Conservation (phyloP, 1,140 invertebrate species). For the Ips nitidus region DNA sequence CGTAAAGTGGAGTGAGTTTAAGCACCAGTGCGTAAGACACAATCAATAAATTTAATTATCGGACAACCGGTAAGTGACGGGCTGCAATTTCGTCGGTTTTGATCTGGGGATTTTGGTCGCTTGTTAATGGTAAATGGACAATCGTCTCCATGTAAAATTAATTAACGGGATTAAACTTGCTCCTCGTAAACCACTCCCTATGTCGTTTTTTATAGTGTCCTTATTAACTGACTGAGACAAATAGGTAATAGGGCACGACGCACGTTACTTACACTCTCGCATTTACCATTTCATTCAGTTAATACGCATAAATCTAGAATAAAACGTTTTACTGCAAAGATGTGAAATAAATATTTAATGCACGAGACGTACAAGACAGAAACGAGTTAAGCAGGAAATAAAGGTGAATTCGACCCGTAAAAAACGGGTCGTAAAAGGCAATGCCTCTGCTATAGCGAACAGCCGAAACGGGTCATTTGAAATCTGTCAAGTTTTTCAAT, state of each 20-base stretch:
- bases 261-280: neutral
- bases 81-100: conserved; percentile 21
- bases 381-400: conserved; percentile 11
- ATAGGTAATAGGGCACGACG: conserved; percentile 8
- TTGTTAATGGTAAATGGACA: conserved; percentile 29
- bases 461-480: conserved; percentile 23
- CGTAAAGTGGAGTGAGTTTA: neutral
- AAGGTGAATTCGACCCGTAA: conserved; percentile 13
- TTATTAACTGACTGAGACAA: conserved; percentile 26
- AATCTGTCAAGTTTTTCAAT: conserved; percentile 33
- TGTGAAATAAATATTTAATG: conserved; percentile 17
- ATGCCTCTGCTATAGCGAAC: conserved; percentile 8
- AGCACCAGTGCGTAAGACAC: conserved; percentile 16
- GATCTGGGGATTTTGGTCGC: conserved; percentile 29
- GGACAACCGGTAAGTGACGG: conserved; percentile 19
- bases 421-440: conserved; percentile 21
- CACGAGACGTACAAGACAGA: conserved; percentile 4
- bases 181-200: conserved; percentile 16
- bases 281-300: neutral
- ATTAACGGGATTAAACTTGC: conserved; percentile 24
- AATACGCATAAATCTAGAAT: too few species aligned
- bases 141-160: conserved; percentile 25
- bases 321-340: neutral
- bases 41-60: conserved; percentile 31
- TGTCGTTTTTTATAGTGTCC: conserved; percentile 20